phyloP scores from a whole-genome alignment of 1,140 invertebrate species.

The Planococcus citri region DNA sequence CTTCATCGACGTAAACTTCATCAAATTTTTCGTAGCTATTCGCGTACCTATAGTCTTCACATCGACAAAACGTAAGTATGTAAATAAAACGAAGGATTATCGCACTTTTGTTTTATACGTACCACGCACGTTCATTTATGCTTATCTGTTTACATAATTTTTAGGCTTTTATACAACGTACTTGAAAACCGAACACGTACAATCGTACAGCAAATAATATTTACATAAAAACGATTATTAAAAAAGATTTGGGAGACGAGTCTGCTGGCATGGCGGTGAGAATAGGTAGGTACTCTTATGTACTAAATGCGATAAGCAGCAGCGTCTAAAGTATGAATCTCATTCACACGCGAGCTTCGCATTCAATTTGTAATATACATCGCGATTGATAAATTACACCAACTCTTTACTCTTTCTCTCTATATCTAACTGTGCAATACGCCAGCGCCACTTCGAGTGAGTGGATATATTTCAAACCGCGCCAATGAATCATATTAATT shows the following conservation, averaged over 20 bases:
- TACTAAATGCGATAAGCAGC: neutral
- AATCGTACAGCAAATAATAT: neutral
- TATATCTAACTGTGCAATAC: neutral
- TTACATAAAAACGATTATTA: slow-evolving; percentile 1
- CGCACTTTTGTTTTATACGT: slow-evolving; percentile 1
- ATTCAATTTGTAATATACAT: neutral
- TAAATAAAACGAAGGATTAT: slow-evolving; percentile 4
- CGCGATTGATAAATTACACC: neutral
- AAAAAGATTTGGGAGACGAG: neutral
- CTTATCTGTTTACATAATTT: slow-evolving; percentile 8
- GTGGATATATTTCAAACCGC: too few relatives aligned
- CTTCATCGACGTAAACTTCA: too few relatives aligned
- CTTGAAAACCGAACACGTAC: neutral
- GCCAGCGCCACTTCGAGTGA: too few relatives aligned
- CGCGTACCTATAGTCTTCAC: too few relatives aligned
- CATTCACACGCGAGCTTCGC: neutral
- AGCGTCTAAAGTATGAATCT: neutral
- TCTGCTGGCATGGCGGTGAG: neutral
- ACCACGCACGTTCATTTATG: neutral
- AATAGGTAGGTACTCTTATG: too few relatives aligned
- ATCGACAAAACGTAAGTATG: neutral
- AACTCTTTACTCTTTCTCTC: too few relatives aligned
- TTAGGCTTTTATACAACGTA: neutral
- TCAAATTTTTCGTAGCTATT: too few relatives aligned
- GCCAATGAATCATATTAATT: too few relatives aligned